Evolutionary conservation across 2,113 vertebrate genomes (phyloP).

Genomic region (Poeciliopsis retropinna): DNA sequence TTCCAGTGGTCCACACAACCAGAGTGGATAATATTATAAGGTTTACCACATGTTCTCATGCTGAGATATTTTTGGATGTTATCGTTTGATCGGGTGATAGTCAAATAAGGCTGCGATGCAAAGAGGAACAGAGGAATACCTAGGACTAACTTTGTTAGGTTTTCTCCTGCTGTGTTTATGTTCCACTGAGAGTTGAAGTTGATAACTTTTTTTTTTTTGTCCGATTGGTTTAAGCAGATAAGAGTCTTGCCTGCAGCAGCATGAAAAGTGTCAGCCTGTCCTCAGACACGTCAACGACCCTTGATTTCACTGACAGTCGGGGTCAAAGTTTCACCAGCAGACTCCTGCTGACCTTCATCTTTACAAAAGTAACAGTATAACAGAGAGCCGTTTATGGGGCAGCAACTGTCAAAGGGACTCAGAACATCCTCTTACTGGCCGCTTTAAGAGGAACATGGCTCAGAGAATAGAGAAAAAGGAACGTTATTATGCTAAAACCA

Average conservation of each 20-base stretch:
- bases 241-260: too few species aligned
- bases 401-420: neutral
- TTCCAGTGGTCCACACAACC: too few species aligned
- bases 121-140: neutral
- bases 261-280: too few species aligned
- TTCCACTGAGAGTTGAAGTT: neutral
- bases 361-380: too few species aligned
- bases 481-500: neutral
- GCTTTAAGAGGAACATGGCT: slow-evolving; percentile 39
- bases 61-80: neutral
- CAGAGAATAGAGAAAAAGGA: neutral
- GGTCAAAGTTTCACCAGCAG: too few species aligned
- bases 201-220: neutral
- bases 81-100: neutral
- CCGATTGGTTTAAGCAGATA: neutral
- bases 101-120: neutral
- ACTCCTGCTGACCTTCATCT: too few species aligned
- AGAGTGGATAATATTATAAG: too few species aligned
- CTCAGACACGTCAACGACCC: too few species aligned
- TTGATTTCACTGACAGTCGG: too few species aligned
- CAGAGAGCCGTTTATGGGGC: neutral
- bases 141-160: neutral
- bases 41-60: neutral
- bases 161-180: neutral
- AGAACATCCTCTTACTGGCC: neutral